Percentiles rank a stretch among this genome's conserved stretches.
These are phyloP conservation scores for Nemoura dubitans DNA, from an alignment of 2,888 invertebrate species.

Conservation along the genomic window DNA sequence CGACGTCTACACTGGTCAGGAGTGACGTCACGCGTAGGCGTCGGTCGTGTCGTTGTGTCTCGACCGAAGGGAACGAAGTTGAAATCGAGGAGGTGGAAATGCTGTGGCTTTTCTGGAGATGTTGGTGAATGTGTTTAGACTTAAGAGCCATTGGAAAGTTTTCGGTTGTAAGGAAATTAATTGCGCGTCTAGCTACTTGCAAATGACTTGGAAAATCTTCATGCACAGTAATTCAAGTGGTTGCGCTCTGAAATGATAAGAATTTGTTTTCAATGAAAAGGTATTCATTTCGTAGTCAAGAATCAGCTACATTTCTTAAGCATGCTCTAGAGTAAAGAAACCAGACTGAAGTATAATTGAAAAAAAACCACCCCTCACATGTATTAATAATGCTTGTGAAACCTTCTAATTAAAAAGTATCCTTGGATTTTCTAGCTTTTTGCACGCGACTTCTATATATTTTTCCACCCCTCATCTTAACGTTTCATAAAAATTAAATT, in stretches of 20 bases:
- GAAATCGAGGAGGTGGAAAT: background rate
- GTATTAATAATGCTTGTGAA: slow-evolving; percentile 49
- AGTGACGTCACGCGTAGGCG: background rate
- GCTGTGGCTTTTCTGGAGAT: background rate
- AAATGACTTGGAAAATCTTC: background rate
- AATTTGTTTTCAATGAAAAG: slow-evolving; percentile 16
- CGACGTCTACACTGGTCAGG: background rate
- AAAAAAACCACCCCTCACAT: slow-evolving; percentile 23
- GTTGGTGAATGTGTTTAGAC: background rate
- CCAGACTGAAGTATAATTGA: slow-evolving; percentile 32
- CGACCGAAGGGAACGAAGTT: background rate
- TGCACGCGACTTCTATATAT: slow-evolving; percentile 18
- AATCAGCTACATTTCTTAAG: background rate
- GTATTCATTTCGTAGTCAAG: background rate
- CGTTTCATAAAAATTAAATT: slow-evolving; percentile 51
- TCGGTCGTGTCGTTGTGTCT: background rate
- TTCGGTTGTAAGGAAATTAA: background rate
- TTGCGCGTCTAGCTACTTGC: background rate
- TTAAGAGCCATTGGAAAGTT: background rate
- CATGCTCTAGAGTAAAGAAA: background rate
- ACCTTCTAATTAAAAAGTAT: slow-evolving; percentile 49
- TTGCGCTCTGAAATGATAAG: background rate
- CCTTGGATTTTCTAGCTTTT: slow-evolving; percentile 35
- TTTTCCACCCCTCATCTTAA: slow-evolving; percentile 33
- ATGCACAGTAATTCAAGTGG: background rate